These are phyloP conservation scores for Takifugu flavidus DNA, from an alignment of 2,113 vertebrate species.

Conservation along the genomic window DNA sequence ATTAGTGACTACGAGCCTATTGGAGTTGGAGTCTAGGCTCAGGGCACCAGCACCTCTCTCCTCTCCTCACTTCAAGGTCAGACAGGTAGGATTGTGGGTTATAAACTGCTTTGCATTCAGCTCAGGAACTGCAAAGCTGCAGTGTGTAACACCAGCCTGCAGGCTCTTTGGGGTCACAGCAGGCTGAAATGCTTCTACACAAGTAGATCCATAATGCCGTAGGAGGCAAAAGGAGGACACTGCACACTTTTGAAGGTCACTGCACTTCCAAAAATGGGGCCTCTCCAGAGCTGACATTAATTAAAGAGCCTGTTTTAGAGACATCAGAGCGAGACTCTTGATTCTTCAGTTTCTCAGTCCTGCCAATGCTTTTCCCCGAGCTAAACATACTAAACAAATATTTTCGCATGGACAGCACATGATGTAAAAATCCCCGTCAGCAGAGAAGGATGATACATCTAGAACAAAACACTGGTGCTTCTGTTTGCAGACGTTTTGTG, in stretches of 20 bases:
- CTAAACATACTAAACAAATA: not conserved
- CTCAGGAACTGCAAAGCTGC: conserved; percentile 37
- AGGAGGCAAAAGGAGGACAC: conserved; percentile 55
- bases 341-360: not conserved
- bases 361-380: not conserved
- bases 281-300: conserved; percentile 68
- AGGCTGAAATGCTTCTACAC: conserved; percentile 19
- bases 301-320: conserved; percentile 67
- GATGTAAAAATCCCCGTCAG: no score
- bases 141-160: conserved; percentile 13
- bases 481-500: no score
- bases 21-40: not conserved
- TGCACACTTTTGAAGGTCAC: conserved; percentile 64
- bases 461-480: not conserved
- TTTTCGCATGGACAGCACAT: not conserved
- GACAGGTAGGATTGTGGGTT: conserved; percentile 12
- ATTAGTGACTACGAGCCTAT: not conserved
- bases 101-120: conserved; percentile 63
- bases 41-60: not conserved
- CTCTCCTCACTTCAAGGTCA: conserved; percentile 37
- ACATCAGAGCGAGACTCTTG: conserved; percentile 32
- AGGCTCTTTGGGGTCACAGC: not conserved
- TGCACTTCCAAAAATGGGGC: conserved; percentile 68
- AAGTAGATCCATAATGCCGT: conserved; percentile 20
- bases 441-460: not conserved